Evolutionary conservation across 2,113 vertebrate genomes (phyloP).

Genomic region (Neogobius melanostomus): DNA sequence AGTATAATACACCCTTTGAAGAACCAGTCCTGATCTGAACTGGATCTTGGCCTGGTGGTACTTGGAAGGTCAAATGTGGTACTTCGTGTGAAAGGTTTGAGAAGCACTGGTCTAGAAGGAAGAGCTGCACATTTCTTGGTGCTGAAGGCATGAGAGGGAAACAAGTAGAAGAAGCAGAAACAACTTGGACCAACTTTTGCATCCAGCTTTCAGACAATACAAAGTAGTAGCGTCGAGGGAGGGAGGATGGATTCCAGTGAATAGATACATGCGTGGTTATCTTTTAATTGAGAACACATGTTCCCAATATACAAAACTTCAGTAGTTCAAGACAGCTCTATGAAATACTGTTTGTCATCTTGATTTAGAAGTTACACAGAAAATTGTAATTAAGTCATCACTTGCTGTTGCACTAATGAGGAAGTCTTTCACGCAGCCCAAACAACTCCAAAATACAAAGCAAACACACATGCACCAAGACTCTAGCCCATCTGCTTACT

Average conservation of each 20-base stretch:
- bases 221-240: too few species aligned
- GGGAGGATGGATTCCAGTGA: too few species aligned
- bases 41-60: too few species aligned
- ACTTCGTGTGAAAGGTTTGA: slow-evolving; percentile 12
- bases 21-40: too few species aligned
- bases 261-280: neutral
- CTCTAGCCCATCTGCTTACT: slow-evolving; percentile 65
- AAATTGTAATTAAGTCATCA: slow-evolving; percentile 59
- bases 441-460: slow-evolving; percentile 52
- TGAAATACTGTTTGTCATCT: slow-evolving; percentile 22
- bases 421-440: slow-evolving; percentile 61
- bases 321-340: neutral
- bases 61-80: neutral
- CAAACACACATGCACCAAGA: slow-evolving; percentile 43
- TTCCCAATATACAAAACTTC: neutral
- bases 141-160: too few species aligned
- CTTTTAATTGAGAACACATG: neutral
- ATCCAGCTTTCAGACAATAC: too few species aligned
- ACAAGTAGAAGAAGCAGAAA: too few species aligned
- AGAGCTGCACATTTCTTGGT: too few species aligned
- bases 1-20: too few species aligned
- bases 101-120: neutral
- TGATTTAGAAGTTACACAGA: slow-evolving; percentile 45
- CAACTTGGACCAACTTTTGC: too few species aligned
- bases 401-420: slow-evolving; percentile 59